Percentiles rank a stretch among this genome's conserved stretches.
Evolutionary conservation across 2,888 invertebrate species (phyloP).

Genomic region (Lycocerus yunnanus): DNA sequence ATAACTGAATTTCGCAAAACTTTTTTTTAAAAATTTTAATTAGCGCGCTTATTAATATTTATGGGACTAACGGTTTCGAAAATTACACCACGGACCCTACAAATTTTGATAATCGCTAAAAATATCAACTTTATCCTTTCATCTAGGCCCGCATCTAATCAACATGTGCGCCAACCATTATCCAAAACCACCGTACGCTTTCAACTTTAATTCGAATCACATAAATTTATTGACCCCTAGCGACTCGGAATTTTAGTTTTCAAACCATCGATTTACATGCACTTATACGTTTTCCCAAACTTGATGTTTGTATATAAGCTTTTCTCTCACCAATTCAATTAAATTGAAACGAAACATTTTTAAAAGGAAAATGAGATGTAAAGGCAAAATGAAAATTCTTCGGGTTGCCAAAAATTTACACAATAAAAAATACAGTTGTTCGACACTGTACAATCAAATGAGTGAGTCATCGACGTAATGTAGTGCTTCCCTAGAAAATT

Average conservation of each 20-base stretch:
- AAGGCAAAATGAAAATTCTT: too few relatives aligned
- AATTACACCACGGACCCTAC: neutral
- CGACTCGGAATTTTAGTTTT: neutral
- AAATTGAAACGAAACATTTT: too few relatives aligned
- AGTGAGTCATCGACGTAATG: neutral
- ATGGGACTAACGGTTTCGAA: neutral
- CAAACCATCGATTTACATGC: neutral
- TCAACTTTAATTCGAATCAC: neutral
- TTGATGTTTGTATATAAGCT: neutral
- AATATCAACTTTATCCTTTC: neutral
- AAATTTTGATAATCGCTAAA: neutral
- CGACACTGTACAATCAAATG: too few relatives aligned
- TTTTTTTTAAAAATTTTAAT: neutral
- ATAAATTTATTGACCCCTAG: neutral
- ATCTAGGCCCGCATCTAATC: neutral
- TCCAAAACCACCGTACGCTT: neutral
- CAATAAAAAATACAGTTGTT: neutral
- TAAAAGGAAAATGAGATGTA: too few relatives aligned
- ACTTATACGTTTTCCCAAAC: neutral
- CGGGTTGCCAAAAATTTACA: neutral
- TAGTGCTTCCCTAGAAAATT: neutral
- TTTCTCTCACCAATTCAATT: neutral
- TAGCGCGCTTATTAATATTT: neutral
- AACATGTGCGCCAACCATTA: neutral
- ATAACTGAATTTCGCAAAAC: neutral